Base-by-base conservation (phyloP, 2,797 vertebrate species). In the Lepus oiostolus region DNA sequence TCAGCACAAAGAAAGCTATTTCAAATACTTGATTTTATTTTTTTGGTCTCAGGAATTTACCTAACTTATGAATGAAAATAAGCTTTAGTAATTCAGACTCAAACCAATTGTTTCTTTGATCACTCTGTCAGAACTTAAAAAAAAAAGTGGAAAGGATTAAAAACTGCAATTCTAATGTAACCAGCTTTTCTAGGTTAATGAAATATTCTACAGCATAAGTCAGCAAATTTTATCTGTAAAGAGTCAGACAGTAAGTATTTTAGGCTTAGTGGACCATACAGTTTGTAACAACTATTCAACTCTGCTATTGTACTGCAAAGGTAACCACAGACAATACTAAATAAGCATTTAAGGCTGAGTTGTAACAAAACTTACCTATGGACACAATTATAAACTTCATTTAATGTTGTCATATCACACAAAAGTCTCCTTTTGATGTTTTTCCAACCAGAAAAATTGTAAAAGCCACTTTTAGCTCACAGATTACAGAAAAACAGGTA, bases 21-120 rank as follows among this genome's bases (percentile, higher is more conserved):
- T 96, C 71, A 93, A 85, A 54, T 92, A 94, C 84, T 96, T 91
- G 92, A 94, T 81, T 96, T 91, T 89, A 85, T 88, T 54, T 95
- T 47, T 35, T 84, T 91, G 35, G 52, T 88, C 87, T 94, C 54
- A 94, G 95, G 70, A 94, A 86, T 94, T 91, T 85, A 92, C 77
- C 38, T 88, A 82, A 94, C 63, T 91, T 54, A 65, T 92, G 77
- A 95, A 91, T 96, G 62, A 96, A 94, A 84, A 81, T 77, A 96
- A 91, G 87, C 54, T 84, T 52, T 79, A 86, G 35, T 52, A 86
- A 93, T 30, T 75, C 30, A 89, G 26, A 32, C 88, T 84, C 90
- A 93, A 95, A 85, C 10, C 2, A 91, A 22, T 71, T 95, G 7
- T 94, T 95, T 90, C 50, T 74, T 85, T 92, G n/a, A 82, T 96